Evolutionary conservation across 2,113 vertebrate species (phyloP), one percentile per base, ranked within the genome.

Genomic region (Illadopsis cleaveri): DNA sequence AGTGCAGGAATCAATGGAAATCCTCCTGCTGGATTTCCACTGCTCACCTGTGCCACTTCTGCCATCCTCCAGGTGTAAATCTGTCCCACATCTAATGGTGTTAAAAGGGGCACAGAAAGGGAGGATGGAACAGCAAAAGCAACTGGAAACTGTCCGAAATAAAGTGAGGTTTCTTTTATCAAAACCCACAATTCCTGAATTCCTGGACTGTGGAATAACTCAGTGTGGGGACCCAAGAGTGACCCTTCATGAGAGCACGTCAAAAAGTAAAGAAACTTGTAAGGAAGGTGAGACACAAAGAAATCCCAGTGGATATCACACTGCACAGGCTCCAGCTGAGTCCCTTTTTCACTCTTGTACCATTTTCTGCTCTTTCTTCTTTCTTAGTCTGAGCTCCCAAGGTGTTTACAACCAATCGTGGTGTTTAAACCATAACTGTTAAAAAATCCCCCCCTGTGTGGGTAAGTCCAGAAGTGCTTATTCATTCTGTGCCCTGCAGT

Each of bases 401-500:
- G 33, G 38, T 53, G 30, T 62, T 92, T 37, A n/a, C 9, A 79
- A n/a, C 19, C 24, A 72, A 11, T 7, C 7, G 71, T 42, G 12
- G 25, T 42, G 50, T 60, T 94, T 75, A 8, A 31, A 47, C 51
- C 72, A 10, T 42, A 88, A 69, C 65, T 87, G 45, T 47, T 81
- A 35, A 70, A 92, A 76, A 91, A 95, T 24, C 12, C 33, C 76
- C 8, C 80, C 61, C 50, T 1, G 1, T 78, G 90, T 70, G 2
- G 0, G 75, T 93, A 95, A 97, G 77, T 71, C 33, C 76, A 93
- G 86, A 94, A 77, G 27, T 82, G 72, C 92, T 91, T 95, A 86
- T 96, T 97, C 95, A 96, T 97, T 65, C 96, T 72, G 76, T 37
- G 70, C 93, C 70, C 27, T 82, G 79, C 51, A 65, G 54, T 96